Percentiles rank a stretch among this genome's conserved stretches.
These are phyloP conservation scores for Drepana falcataria DNA, from an alignment of 2,888 invertebrate species.

Conservation along the genomic window DNA sequence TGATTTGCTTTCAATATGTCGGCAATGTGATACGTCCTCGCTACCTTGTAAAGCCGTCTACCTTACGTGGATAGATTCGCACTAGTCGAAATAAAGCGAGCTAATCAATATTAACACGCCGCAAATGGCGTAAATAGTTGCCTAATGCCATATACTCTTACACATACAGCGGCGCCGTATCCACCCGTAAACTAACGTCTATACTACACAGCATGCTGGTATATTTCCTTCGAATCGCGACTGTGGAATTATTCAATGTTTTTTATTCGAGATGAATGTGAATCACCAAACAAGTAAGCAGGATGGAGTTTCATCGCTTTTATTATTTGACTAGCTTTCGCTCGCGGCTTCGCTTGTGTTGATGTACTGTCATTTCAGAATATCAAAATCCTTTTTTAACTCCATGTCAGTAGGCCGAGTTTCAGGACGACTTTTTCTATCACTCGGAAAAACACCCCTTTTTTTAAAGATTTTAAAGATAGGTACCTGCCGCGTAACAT, in stretches of 20 bases:
- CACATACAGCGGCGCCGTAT: conserved; percentile 48
- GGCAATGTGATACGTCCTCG: conserved; percentile 9
- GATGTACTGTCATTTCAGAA: too few species aligned
- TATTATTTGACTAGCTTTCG: too few species aligned
- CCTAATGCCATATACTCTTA: conserved; percentile 63
- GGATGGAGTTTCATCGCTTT: not conserved
- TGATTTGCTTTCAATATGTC: too few species aligned
- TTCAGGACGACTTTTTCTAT: too few species aligned
- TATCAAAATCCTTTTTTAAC: too few species aligned
- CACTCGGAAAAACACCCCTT: too few species aligned
- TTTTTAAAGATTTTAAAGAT: too few species aligned
- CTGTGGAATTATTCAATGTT: not conserved
- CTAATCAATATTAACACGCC: conserved; percentile 79
- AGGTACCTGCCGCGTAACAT: too few species aligned
- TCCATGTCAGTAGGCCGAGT: too few species aligned
- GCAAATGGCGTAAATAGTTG: conserved; percentile 79
- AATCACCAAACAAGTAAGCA: not conserved
- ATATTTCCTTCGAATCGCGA: conserved; percentile 5
- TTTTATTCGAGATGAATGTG: not conserved
- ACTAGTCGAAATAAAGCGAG: conserved; percentile 77
- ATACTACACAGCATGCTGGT: conserved; percentile 53
- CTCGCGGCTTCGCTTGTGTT: too few species aligned
- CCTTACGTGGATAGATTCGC: conserved; percentile 68
- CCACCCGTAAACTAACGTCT: conserved; percentile 47
- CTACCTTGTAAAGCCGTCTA: conserved; percentile 32